phyloP scores from a whole-genome alignment of 2,888 invertebrate genomes.

The Ophraella communa region DNA sequence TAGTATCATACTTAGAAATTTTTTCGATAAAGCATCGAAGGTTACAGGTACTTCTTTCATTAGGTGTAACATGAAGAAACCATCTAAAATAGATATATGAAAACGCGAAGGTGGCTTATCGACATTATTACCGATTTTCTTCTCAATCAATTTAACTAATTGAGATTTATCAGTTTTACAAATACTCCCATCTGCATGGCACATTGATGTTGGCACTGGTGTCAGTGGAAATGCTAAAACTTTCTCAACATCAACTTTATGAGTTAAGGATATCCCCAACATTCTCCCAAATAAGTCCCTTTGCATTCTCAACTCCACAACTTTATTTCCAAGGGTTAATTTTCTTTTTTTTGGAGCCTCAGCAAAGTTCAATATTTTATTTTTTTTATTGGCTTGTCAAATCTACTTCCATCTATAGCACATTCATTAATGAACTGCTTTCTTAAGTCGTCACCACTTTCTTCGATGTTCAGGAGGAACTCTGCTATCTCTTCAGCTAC shows the following conservation, averaged over 20 bases:
- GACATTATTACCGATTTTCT: slow-evolving; percentile 10
- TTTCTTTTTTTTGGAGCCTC: slow-evolving; percentile 19
- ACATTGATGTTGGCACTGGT: slow-evolving; percentile 31
- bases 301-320: slow-evolving; percentile 35
- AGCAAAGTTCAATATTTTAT: not conserved
- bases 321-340: slow-evolving; percentile 30
- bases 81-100: slow-evolving; percentile 35
- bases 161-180: slow-evolving; percentile 10
- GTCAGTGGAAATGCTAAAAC: slow-evolving; percentile 33
- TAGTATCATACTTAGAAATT: slow-evolving; percentile 25
- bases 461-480: too few relatives aligned
- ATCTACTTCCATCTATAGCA: not conserved
- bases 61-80: slow-evolving; percentile 34
- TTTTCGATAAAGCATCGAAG: slow-evolving; percentile 32
- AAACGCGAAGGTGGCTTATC: slow-evolving; percentile 14
- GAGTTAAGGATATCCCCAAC: slow-evolving; percentile 29
- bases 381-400: not conserved
- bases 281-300: slow-evolving; percentile 36
- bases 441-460: too few relatives aligned
- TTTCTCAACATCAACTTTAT: slow-evolving; percentile 32
- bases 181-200: slow-evolving; percentile 24
- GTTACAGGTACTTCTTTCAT: slow-evolving; percentile 30
- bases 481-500: not conserved
- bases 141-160: slow-evolving; percentile 18
- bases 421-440: too few relatives aligned